These are phyloP conservation scores for Valencia hispanica DNA, from an alignment of 2,797 vertebrate genomes.

Conservation along the genomic window DNA sequence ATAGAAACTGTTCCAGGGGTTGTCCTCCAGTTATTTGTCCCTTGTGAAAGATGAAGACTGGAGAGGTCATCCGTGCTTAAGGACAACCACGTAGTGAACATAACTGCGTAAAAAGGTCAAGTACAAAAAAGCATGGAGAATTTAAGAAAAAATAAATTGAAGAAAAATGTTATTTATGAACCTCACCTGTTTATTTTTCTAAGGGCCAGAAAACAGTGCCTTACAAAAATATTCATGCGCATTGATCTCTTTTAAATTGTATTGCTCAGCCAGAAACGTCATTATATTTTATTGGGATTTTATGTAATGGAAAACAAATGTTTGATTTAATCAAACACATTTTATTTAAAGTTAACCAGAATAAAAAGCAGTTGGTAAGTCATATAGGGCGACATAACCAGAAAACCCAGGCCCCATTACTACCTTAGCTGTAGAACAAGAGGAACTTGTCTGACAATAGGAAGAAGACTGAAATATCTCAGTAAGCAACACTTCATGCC, in stretches of 20 bases:
- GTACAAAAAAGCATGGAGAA: neutral
- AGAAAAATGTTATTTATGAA: neutral
- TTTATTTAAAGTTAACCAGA: no score
- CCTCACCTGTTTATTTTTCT: neutral
- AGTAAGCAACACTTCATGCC: neutral
- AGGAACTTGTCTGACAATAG: neutral
- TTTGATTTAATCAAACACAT: neutral
- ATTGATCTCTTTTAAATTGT: neutral
- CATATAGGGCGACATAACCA: neutral
- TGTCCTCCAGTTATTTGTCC: slow-evolving; percentile 39
- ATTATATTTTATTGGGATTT: neutral
- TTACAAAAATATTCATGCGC: neutral
- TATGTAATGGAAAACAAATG: neutral
- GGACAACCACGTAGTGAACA: slow-evolving; percentile 35
- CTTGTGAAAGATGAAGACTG: slow-evolving; percentile 42
- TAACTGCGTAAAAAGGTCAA: neutral
- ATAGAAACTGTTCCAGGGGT: slow-evolving; percentile 30
- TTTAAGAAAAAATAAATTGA: neutral
- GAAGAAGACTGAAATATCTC: neutral
- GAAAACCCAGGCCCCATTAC: neutral
- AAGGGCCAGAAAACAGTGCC: neutral
- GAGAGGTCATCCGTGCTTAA: slow-evolving; percentile 52
- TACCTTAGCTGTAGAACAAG: no score
- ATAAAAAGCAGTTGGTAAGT: no score
- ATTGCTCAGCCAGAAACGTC: neutral